These are phyloP conservation scores for Antigone vipio DNA, from an alignment of 2,113 vertebrate genomes.

Conservation along the genomic window DNA sequence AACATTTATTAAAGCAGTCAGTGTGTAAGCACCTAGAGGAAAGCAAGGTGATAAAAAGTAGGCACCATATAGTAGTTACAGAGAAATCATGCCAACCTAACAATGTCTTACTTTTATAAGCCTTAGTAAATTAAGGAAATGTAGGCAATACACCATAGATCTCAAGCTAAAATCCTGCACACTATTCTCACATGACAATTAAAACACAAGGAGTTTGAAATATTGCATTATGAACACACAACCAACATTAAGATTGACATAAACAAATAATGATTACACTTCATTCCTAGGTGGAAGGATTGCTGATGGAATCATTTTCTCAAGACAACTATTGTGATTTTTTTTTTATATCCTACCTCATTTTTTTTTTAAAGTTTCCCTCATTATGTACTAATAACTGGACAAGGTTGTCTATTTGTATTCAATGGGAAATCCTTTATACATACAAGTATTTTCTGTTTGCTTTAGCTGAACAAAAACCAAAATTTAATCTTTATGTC, in stretches of 20 bases:
- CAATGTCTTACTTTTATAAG: slow-evolving; percentile 49
- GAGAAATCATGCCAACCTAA: slow-evolving; percentile 42
- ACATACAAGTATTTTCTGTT: neutral
- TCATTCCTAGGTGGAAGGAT: neutral
- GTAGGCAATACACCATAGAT: neutral
- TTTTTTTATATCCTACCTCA: neutral
- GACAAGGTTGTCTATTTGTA: neutral
- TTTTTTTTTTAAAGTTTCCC: neutral
- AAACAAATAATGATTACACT: neutral
- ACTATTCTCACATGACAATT: neutral
- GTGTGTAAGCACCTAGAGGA: slow-evolving; percentile 27
- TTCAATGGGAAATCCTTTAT: neutral
- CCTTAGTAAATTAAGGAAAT: slow-evolving; percentile 27
- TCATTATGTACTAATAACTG: neutral
- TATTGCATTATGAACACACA: neutral
- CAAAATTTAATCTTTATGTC: neutral
- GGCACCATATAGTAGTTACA: neutral
- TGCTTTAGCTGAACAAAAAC: neutral
- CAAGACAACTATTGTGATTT: neutral
- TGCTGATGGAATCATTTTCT: neutral
- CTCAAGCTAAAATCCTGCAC: neutral
- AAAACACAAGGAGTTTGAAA: neutral
- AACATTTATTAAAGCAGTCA: slow-evolving; percentile 53
- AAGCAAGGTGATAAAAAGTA: slow-evolving; percentile 47
- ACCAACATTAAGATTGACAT: neutral